Conservation (phyloP, 1,140 invertebrate species). For the Lepidurus apus region DNA sequence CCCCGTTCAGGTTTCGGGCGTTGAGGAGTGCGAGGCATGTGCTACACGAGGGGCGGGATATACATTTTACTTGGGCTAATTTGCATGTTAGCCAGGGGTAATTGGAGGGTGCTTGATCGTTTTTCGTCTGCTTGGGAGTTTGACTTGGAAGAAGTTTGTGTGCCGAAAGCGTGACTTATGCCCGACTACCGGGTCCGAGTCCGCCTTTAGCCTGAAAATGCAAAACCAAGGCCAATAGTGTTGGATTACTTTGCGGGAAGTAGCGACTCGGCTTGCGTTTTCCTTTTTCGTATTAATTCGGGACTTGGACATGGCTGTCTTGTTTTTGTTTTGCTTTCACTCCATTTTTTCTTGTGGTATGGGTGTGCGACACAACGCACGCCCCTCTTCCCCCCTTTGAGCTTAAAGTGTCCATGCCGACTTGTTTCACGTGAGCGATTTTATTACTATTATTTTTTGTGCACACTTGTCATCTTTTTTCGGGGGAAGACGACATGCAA, state of each 20-base stretch:
- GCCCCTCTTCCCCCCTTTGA: not conserved
- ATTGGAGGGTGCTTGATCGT: not conserved
- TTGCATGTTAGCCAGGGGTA: not conserved
- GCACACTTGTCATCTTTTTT: too few relatives aligned
- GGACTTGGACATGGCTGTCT: not conserved
- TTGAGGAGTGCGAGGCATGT: not conserved
- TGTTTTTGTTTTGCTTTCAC: not conserved
- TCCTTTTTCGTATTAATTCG: not conserved
- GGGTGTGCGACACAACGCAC: conserved; percentile 11
- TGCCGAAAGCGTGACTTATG: not conserved
- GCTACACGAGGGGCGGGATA: too few relatives aligned
- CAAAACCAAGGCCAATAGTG: conserved; percentile 17
- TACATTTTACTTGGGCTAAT: not conserved
- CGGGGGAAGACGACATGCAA: too few relatives aligned
- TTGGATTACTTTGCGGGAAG: conserved; percentile 18
- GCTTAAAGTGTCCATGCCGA: not conserved
- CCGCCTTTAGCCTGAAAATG: not conserved
- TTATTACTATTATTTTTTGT: too few relatives aligned
- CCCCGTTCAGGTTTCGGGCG: not conserved
- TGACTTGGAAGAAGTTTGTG: not conserved
- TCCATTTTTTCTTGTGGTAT: not conserved
- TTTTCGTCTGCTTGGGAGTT: not conserved
- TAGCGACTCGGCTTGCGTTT: not conserved
- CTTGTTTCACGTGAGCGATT: not conserved
- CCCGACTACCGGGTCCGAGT: not conserved